Base-by-base conservation (phyloP, 1,140 invertebrate genomes). In the Galendromus occidentalis region DNA sequence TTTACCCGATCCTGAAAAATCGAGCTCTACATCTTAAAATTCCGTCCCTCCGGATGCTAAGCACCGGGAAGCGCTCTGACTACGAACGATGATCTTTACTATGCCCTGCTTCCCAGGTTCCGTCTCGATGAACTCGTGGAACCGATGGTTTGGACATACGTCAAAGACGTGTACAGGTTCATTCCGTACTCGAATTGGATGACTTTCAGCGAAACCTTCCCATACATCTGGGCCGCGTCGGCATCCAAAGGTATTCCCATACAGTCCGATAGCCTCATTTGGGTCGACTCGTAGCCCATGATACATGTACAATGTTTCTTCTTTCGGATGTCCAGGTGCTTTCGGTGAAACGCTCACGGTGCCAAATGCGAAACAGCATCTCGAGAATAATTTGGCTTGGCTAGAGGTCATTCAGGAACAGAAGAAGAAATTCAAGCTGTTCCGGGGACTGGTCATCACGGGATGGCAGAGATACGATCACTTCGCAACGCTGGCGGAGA, bases 391-490 rank as follows among this genome's bases (percentile, higher is more conserved):
- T 72, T 75, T 82, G 44, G 76, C 80, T n/a, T 87, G 85, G 85
- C 70, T 87, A 22, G 79, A 82, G 67, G 81, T 85, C 0, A 80
- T 86, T 70, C 72, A 72, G 4, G 77, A 79, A 12, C 78, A 80
- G 69, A 72, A 74, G 6, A 74, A 78, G 5, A 79, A 78, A 44
- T 83, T 84, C 70, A 76, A 79, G 39, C 70, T 71, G n/a, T 79
- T 84, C 67, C 74, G 79, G 65, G 83, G 83, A 5, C 76, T 80
- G 64, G 81, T 77, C 0, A 72, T 86, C 12, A 85, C 84, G 25
- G 84, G 85, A 0, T 87, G 85, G 85, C 84, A 85, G 69, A 76
- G 84, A 69, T 94, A 90, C 72, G 90, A 93, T 75, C 93, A 98
- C 74, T 89, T 91, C 78, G 88, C 89, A 2, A 83, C 87, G 0